Evolutionary conservation across 2,113 vertebrate species (phyloP).

Genomic region (Ondatra zibethicus): DNA sequence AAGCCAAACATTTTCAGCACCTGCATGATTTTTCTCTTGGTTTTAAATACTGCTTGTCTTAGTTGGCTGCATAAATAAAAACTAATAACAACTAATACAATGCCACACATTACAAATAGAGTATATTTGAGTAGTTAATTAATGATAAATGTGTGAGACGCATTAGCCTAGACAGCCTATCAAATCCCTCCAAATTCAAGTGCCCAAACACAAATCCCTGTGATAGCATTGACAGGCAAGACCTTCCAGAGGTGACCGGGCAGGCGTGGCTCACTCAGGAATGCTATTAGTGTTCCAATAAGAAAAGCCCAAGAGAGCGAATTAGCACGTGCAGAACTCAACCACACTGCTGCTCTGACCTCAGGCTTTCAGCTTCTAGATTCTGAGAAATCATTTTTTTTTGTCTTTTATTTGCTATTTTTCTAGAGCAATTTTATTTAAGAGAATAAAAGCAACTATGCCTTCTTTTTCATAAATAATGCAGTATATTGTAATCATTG

Average conservation of each 20-base stretch:
- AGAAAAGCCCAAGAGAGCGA: not conserved
- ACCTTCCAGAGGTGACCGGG: not conserved
- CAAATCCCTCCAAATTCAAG: not conserved
- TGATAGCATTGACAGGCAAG: not conserved
- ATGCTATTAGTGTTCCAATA: not conserved
- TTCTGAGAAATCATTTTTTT: not conserved
- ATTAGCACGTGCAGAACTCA: not conserved
- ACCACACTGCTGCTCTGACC: no score
- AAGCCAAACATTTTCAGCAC: not conserved
- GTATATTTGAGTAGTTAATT: not conserved
- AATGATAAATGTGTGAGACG: not conserved
- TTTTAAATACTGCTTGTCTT: slow-evolving; percentile 38
- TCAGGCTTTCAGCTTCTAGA: not conserved
- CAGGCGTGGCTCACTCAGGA: not conserved
- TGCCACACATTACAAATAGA: not conserved
- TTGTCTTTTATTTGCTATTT: not conserved
- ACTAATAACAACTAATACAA: not conserved
- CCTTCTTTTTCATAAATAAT: not conserved
- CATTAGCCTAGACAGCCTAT: not conserved
- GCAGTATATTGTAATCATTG: not conserved
- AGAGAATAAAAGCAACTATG: not conserved
- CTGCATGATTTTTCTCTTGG: slow-evolving; percentile 10
- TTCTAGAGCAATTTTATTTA: not conserved
- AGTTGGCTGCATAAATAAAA: slow-evolving; percentile 29
- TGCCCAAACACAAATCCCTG: not conserved